Conservation (phyloP, 2,113 vertebrate species). For the Tragelaphus imberbis region DNA sequence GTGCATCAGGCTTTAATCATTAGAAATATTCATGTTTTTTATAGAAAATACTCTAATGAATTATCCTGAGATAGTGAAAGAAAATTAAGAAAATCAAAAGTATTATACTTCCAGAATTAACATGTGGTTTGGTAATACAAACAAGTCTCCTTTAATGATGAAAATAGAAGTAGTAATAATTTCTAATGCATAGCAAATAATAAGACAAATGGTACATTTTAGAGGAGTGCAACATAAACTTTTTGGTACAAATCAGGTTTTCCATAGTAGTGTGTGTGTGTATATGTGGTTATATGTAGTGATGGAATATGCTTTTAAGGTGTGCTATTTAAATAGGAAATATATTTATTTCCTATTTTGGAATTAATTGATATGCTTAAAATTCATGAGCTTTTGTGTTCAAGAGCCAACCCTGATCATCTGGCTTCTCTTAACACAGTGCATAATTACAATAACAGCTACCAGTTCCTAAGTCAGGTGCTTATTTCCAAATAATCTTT, state of each 20-base stretch:
- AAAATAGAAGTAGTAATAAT: background rate
- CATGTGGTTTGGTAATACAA: background rate
- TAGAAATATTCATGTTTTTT: background rate
- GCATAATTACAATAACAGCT: background rate
- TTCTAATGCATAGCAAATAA: background rate
- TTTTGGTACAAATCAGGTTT: background rate
- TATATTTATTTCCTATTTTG: background rate
- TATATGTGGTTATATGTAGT: background rate
- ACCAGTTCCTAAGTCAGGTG: background rate
- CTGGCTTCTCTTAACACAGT: background rate
- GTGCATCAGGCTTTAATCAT: background rate
- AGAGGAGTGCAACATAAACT: background rate
- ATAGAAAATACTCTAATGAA: background rate
- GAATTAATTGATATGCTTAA: background rate
- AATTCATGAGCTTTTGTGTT: background rate
- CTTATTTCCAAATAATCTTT: background rate
- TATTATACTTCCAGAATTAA: background rate
- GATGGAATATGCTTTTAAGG: background rate
- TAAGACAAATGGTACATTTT: background rate
- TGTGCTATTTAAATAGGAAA: background rate
- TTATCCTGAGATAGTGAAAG: background rate
- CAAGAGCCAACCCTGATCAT: background rate
- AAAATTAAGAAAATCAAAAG: background rate
- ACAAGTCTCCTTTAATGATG: background rate
- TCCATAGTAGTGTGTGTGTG: background rate